Evolutionary conservation across 2,888 invertebrate genomes (phyloP).

Genomic region (Thymelicus lineola): DNA sequence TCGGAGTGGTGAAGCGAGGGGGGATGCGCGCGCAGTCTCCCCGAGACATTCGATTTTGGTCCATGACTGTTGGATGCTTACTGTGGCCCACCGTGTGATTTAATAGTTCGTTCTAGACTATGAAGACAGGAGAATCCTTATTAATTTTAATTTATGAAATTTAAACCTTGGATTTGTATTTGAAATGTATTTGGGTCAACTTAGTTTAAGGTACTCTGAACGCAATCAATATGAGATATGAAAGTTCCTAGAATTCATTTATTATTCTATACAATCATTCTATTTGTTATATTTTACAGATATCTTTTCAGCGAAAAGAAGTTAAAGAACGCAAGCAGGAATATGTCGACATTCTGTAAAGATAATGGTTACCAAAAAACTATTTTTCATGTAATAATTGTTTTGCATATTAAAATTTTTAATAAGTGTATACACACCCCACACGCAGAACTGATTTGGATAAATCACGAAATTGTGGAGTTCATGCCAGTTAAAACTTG

Average conservation of each 20-base stretch:
- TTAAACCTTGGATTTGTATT: slow-evolving; percentile 3
- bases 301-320: not conserved
- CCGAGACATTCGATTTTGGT: slow-evolving; percentile 85
- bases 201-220: slow-evolving; percentile 1
- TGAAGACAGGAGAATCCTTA: slow-evolving; percentile 60
- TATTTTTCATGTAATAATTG: too few relatives aligned
- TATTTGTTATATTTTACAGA: not conserved
- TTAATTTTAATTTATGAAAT: slow-evolving; percentile 50
- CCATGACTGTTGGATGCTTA: slow-evolving; percentile 84
- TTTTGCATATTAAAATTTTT: not conserved
- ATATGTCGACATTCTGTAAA: too few relatives aligned
- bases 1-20: slow-evolving; percentile 69
- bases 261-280: slow-evolving; percentile 1
- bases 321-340: too few relatives aligned
- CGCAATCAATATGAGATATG: slow-evolving; percentile 9
- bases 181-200: slow-evolving; percentile 16
- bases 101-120: slow-evolving; percentile 81
- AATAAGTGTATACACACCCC: not conserved
- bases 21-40: slow-evolving; percentile 78
- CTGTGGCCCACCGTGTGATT: slow-evolving; percentile 78
- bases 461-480: slow-evolving; percentile 7
- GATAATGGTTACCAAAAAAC: too few relatives aligned
- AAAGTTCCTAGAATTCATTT: slow-evolving; percentile 1
- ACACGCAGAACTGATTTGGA: not conserved
- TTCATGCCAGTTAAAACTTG: slow-evolving; percentile 20